Evolutionary conservation across 2,113 vertebrate genomes (phyloP), one percentile per base, ranked within the genome.

Genomic region (Oophaga pumilio): DNA sequence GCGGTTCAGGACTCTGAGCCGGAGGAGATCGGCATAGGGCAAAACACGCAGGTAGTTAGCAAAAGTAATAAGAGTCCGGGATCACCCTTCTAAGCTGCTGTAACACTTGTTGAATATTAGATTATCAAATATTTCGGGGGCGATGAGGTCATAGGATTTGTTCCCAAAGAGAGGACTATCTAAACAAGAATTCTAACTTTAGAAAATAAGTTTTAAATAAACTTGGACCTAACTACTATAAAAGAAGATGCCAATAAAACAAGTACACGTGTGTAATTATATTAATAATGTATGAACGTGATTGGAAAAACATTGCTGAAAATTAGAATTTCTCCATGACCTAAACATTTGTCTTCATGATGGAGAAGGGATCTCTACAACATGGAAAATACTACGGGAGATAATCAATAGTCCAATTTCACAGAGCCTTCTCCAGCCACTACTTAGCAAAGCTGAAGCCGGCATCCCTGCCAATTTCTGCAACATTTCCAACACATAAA

Each of bases 401-500:
- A 64, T 76, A 83, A 76, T 82, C 56, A 56, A 60, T 82, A 59
- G 26, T 49, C 49, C 86, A 60, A 62, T 83, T 64, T 66, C 52
- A 82, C 81, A 68, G 66, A 53, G 57, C 26, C 49, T 76, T 79
- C 76, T 86, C 49, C 50, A 60, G 85, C 76, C 85, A 68, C 26
- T 84, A 52, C 81, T 88, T 77, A 84, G 80, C 81, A 88, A 66
- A 76, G 52, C 60, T 76, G 22, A 76, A 88, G 64, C 81, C 79
- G 68, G 71, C 80, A 77, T 77, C 57, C 43, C 81, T 88, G 87
- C 87, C 81, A 88, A 88, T 68, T 88, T 52, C 79, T 74, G 79
- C 79, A 82, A 88, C 80, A 82, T 82, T 84, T 88, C 49, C 79
- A 82, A 83, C 79, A 88, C 79, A 88, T 83, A 83, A 87, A 83